phyloP scores from a whole-genome alignment of 2,888 invertebrate genomes.

The Peribatodes rhomboidaria region DNA sequence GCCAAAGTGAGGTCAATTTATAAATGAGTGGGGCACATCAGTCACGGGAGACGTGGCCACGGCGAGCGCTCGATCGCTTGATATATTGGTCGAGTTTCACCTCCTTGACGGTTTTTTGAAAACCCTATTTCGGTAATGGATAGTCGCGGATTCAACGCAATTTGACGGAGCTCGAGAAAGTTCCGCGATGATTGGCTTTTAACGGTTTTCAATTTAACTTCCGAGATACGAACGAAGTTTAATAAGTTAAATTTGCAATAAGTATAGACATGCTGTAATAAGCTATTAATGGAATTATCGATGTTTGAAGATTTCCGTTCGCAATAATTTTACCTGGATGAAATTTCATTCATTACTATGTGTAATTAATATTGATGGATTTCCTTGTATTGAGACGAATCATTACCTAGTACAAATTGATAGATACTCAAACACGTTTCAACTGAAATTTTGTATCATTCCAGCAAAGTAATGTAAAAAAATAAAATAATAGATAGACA shows the following conservation, averaged over 20 bases:
- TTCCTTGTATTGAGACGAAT: no score
- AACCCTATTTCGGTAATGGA: conserved; percentile 72
- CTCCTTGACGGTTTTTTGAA: conserved; percentile 77
- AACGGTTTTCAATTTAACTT: conserved; percentile 80
- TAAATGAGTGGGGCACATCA: conserved; percentile 77
- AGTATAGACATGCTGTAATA: conserved; percentile 25
- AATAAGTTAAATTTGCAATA: conserved; percentile 32
- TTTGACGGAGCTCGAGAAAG: conserved; percentile 63
- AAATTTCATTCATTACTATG: not conserved
- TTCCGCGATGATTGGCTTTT: conserved; percentile 58
- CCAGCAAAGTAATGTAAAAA: no score
- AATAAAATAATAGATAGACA: no score
- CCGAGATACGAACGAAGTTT: conserved; percentile 67
- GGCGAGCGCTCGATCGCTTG: conserved; percentile 63
- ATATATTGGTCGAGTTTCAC: conserved; percentile 73
- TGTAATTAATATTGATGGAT: not conserved
- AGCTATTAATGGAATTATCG: conserved; percentile 21
- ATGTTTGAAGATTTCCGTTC: conserved; percentile 5
- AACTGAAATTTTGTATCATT: no score
- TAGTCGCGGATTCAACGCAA: conserved; percentile 69
- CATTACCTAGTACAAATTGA: no score
- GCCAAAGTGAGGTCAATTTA: conserved; percentile 73
- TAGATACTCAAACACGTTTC: no score
- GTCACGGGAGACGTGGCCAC: conserved; percentile 66
- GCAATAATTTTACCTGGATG: conserved; percentile 5